Conservation (phyloP, 1,140 invertebrate species). For the Hestina assimilis region DNA sequence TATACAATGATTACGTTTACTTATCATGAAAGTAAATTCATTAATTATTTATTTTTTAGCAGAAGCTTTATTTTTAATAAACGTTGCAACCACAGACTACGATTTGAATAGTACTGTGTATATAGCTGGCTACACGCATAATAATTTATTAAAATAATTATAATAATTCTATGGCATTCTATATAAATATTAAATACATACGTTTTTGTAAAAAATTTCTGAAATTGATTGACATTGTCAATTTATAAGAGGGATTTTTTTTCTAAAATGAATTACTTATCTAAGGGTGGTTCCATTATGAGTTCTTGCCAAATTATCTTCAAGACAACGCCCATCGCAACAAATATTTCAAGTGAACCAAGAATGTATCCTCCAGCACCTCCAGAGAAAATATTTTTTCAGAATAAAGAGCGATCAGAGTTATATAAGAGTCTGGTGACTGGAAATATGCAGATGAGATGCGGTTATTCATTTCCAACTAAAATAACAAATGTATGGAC, state of each 20-base stretch:
- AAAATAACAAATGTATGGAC: constrained; percentile 17
- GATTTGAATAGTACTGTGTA: no score
- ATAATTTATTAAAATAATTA: no score
- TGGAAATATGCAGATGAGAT: constrained; percentile 12
- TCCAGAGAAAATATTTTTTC: neutral
- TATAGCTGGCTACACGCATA: no score
- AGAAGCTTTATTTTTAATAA: no score
- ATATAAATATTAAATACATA: no score
- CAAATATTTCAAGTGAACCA: constrained; percentile 13
- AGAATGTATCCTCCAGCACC: constrained; percentile 4
- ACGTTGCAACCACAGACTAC: no score
- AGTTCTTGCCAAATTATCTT: constrained; percentile 20
- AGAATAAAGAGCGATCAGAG: constrained; percentile 1
- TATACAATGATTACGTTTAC: no score
- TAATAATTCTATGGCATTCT: no score
- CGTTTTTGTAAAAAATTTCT: no score
- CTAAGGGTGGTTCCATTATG: constrained; percentile 12
- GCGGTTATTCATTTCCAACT: constrained; percentile 15
- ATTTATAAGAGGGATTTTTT: neutral
- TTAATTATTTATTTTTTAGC: no score
- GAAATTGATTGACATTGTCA: no score
- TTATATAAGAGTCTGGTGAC: constrained; percentile 12
- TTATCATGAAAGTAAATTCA: no score
- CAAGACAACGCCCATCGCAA: constrained; percentile 25
- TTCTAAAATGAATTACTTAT: constrained; percentile 26